Conservation (phyloP, 2,113 vertebrate genomes). For the Entelurus aequoreus region DNA sequence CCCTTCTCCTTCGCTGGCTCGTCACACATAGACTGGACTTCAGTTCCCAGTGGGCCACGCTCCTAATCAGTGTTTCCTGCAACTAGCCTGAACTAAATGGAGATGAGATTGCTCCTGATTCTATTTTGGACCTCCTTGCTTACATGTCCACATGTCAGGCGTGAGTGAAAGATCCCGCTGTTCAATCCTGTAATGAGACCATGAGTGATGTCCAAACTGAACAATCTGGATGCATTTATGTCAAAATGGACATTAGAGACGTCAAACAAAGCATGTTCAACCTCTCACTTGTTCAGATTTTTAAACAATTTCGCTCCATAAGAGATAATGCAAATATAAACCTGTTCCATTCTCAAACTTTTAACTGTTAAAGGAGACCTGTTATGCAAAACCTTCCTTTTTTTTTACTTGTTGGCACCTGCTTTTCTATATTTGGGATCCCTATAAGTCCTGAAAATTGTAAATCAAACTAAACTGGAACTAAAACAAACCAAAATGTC, state of each 20-base stretch:
- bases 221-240: slow-evolving; percentile 12
- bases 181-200: slow-evolving; percentile 26
- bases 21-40: slow-evolving; percentile 48
- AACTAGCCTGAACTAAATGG: slow-evolving; percentile 37
- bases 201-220: slow-evolving; percentile 44
- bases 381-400: too few species aligned
- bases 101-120: slow-evolving; percentile 33
- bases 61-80: slow-evolving; percentile 63
- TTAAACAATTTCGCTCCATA: neutral
- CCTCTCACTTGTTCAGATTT: neutral
- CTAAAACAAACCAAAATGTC: too few species aligned
- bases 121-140: slow-evolving; percentile 11
- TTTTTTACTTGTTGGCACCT: too few species aligned
- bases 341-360: too few species aligned
- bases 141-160: slow-evolving; percentile 23
- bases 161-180: slow-evolving; percentile 1
- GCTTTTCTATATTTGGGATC: too few species aligned
- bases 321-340: neutral
- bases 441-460: too few species aligned
- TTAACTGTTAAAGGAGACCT: too few species aligned
- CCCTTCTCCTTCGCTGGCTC: slow-evolving; percentile 41
- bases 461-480: too few species aligned
- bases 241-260: neutral
- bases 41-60: slow-evolving; percentile 48
- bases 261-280: neutral